These are phyloP conservation scores for Calypte anna DNA, from an alignment of 2,113 vertebrate species.

Conservation along the genomic window DNA sequence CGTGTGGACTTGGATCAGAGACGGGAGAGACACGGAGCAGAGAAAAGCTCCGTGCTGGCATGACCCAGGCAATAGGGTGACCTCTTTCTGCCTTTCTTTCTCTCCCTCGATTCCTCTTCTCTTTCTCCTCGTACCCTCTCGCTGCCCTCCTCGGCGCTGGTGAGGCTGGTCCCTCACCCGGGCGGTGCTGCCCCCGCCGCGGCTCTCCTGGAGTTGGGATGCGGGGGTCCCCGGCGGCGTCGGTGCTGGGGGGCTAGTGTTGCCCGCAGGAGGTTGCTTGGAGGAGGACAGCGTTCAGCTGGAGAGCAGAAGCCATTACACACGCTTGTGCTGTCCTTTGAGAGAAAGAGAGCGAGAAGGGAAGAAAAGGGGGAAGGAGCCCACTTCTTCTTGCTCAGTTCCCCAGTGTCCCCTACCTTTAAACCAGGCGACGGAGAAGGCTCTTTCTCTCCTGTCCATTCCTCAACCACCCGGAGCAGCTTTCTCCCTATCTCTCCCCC, in stretches of 20 bases:
- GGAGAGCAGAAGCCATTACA: slow-evolving; percentile 93
- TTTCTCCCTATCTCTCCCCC: slow-evolving; percentile 39
- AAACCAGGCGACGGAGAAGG: slow-evolving; percentile 41
- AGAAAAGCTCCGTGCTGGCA: slow-evolving; percentile 70
- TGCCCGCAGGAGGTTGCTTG: slow-evolving; percentile 74
- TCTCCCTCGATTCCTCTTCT: slow-evolving; percentile 2
- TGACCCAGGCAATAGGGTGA: slow-evolving; percentile 77
- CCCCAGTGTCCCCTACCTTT: slow-evolving; percentile 68
- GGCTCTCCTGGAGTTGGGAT: slow-evolving; percentile 76
- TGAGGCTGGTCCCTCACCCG: slow-evolving; percentile 71
- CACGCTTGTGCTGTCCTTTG: slow-evolving; percentile 80
- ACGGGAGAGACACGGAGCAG: slow-evolving; percentile 59
- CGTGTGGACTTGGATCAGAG: slow-evolving; percentile 76
- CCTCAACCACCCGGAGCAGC: slow-evolving; percentile 57
- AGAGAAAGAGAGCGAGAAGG: slow-evolving; percentile 63
- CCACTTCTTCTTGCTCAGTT: slow-evolving; percentile 72
- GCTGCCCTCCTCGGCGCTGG: slow-evolving; percentile 50
- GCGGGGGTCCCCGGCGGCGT: slow-evolving; percentile 72
- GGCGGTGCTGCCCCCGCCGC: slow-evolving; percentile 57
- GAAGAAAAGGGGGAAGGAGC: slow-evolving; percentile 67
- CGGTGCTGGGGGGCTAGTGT: slow-evolving; percentile 66
- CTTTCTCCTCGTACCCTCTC: slow-evolving; percentile 41
- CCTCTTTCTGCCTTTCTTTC: slow-evolving; percentile 36
- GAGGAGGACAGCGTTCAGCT: slow-evolving; percentile 81
- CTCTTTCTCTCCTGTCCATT: slow-evolving; percentile 23